Percentiles rank a stretch among this genome's conserved stretches.
Evolutionary conservation across 2,797 vertebrate species (phyloP).

Genomic region (Liasis olivaceus): DNA sequence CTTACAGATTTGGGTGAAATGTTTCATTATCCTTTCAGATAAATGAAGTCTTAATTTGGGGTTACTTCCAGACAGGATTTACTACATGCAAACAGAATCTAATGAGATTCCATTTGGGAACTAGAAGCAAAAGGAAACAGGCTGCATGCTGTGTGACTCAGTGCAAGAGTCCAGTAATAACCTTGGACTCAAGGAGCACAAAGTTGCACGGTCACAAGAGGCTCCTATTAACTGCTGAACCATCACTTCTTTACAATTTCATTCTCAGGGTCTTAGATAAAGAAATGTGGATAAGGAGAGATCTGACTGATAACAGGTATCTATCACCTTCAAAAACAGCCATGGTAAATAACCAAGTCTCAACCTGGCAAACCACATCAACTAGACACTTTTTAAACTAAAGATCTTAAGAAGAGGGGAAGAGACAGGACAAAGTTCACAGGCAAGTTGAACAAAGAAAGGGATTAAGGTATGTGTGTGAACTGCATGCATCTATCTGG

Average conservation of each 20-base stretch:
- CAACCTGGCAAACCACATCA: neutral
- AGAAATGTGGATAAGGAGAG: neutral
- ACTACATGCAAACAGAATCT: neutral
- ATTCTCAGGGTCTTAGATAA: conserved; percentile 20
- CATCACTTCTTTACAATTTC: conserved; percentile 3
- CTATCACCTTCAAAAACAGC: neutral
- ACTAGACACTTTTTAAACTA: neutral
- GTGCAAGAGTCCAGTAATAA: neutral
- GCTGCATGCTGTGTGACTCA: neutral
- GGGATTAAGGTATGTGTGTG: neutral
- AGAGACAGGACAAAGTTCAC: neutral
- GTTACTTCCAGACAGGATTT: neutral
- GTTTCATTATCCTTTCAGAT: neutral
- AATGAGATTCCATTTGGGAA: neutral
- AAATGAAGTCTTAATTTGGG: neutral
- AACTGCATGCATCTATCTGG: neutral
- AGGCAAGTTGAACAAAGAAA: neutral
- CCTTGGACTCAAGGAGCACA: neutral
- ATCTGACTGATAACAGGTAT: conserved; percentile 20
- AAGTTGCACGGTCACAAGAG: neutral
- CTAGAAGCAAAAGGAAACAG: neutral
- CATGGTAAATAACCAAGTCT: neutral
- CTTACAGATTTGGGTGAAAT: neutral
- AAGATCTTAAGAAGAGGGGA: neutral
- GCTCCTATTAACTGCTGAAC: conserved; percentile 3